phyloP scores from a whole-genome alignment of 2,888 invertebrate genomes.

The Tortricodes alternella region DNA sequence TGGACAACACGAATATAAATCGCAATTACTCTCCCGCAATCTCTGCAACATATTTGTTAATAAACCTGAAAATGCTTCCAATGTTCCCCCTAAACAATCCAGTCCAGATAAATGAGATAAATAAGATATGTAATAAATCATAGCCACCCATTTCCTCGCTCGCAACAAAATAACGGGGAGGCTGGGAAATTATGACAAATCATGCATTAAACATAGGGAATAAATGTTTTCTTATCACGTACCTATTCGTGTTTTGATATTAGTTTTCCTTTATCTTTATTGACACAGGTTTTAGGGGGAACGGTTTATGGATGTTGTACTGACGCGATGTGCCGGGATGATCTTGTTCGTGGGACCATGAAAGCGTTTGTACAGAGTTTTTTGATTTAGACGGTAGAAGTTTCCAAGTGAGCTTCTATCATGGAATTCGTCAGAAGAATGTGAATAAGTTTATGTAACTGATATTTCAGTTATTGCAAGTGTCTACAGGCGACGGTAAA shows the following conservation, averaged over 20 bases:
- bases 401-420: no score
- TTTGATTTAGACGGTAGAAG: no score
- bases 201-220: constrained; percentile 83
- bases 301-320: constrained; percentile 67
- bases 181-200: constrained; percentile 82
- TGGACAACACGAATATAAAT: constrained; percentile 40
- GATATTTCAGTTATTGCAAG: no score
- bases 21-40: constrained; percentile 54
- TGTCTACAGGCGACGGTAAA: no score
- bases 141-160: constrained; percentile 74
- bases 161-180: constrained; percentile 78
- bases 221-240: constrained; percentile 84
- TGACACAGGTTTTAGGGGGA: constrained; percentile 79
- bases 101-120: constrained; percentile 77
- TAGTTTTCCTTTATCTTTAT: constrained; percentile 83
- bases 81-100: constrained; percentile 67
- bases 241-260: constrained; percentile 82
- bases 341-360: neutral
- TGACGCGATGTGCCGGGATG: constrained; percentile 47
- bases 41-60: constrained; percentile 63
- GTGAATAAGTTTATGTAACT: no score
- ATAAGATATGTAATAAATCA: constrained; percentile 76
- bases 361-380: no score
- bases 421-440: no score
- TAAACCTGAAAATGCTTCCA: constrained; percentile 63